Evolutionary conservation across 2,113 vertebrate genomes (phyloP).

Genomic region (Machaerirhynchus nigripectus): DNA sequence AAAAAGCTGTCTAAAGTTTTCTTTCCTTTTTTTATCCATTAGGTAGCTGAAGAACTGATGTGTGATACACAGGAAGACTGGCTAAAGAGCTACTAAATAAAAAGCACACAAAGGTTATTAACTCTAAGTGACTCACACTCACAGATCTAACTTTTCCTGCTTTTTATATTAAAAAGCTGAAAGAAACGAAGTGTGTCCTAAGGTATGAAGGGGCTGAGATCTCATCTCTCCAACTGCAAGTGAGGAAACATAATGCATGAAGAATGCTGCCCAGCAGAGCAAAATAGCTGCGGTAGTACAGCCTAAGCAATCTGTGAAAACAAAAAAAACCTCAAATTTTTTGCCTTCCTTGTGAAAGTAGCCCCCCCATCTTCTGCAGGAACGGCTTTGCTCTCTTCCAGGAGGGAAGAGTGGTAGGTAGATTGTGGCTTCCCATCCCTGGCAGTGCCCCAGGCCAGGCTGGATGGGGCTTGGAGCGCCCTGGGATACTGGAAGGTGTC

Average conservation of each 20-base stretch:
- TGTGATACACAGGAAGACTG: not conserved
- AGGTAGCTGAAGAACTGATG: not conserved
- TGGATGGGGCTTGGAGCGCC: not conserved
- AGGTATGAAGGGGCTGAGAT: not conserved
- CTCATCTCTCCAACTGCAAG: not conserved
- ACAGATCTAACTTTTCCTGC: not conserved
- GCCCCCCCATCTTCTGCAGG: not conserved
- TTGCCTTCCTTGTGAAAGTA: not conserved
- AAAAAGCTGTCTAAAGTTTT: not conserved
- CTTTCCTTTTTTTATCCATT: not conserved
- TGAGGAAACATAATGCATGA: not conserved
- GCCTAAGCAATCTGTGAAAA: not conserved
- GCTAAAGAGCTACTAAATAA: not conserved
- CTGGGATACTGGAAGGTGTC: rapidly evolving
- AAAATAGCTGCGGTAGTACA: not conserved
- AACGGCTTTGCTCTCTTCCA: not conserved
- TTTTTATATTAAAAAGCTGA: not conserved
- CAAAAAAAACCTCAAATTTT: not conserved
- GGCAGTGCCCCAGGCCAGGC: not conserved
- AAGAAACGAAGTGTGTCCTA: not conserved
- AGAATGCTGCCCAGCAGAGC: not conserved
- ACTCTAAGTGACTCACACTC: not conserved
- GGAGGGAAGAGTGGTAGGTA: not conserved
- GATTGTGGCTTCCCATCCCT: not conserved
- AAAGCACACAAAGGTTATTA: not conserved